Percentiles rank a stretch among this genome's conserved stretches.
Evolutionary conservation across 2,797 vertebrate species (phyloP).

Genomic region (Leptodactylus fallax): DNA sequence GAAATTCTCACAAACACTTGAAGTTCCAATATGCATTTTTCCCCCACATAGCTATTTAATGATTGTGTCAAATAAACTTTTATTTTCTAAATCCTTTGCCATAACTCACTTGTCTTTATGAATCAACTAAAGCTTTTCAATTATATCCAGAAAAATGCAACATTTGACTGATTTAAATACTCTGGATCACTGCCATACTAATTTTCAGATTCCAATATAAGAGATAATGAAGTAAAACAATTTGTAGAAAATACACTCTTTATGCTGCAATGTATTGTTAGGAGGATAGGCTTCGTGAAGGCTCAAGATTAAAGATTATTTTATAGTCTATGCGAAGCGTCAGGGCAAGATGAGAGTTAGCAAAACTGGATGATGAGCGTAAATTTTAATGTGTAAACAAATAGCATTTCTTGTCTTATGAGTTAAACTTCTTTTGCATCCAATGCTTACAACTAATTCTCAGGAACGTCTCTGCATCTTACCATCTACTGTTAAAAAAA

Average conservation of each 20-base stretch:
- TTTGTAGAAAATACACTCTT: conserved; percentile 61
- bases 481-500: neutral
- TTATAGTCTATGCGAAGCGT: conserved; percentile 40
- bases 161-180: conserved; percentile 61
- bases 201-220: conserved; percentile 61
- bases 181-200: conserved; percentile 61
- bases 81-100: conserved; percentile 37
- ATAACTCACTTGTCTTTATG: conserved; percentile 32
- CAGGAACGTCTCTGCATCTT: neutral
- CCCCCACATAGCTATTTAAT: conserved; percentile 24
- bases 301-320: conserved; percentile 55
- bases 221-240: conserved; percentile 63
- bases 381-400: conserved; percentile 60
- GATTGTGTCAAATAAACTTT: conserved; percentile 52
- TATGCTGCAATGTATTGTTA: conserved; percentile 53
- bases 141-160: conserved; percentile 55
- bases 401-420: conserved; percentile 45
- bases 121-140: conserved; percentile 49
- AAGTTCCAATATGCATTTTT: neutral
- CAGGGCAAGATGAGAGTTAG: conserved; percentile 33
- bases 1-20: conserved; percentile 16
- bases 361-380: conserved; percentile 47
- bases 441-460: neutral
- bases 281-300: conserved; percentile 28
- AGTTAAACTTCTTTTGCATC: conserved; percentile 47